Conservation (phyloP, 2,888 invertebrate genomes). For the Spicauda simplicius region DNA sequence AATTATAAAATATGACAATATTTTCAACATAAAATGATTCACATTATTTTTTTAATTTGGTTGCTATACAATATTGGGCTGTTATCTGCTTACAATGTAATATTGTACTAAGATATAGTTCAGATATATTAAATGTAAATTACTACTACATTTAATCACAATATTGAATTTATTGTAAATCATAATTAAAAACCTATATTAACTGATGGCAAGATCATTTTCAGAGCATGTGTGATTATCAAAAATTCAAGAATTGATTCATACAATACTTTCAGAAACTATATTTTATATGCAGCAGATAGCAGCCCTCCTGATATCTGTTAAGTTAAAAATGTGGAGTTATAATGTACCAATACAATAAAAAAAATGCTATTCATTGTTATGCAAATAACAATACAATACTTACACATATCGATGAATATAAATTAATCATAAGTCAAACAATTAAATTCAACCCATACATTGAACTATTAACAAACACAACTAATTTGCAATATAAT, state of each 20-base stretch:
- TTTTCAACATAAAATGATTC: not conserved
- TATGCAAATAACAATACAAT: not conserved
- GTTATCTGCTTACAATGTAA: slow-evolving; percentile 4
- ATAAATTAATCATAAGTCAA: not conserved
- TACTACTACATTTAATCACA: not conserved
- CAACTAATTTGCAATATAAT: slow-evolving; percentile 2
- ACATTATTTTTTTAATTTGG: slow-evolving; percentile 11
- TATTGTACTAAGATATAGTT: not conserved
- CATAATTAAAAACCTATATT: no score
- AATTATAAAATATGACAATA: not conserved
- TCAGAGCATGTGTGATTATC: no score
- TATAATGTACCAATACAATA: slow-evolving; percentile 16
- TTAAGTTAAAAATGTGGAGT: slow-evolving; percentile 11
- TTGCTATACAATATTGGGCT: slow-evolving; percentile 23
- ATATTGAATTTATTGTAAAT: not conserved
- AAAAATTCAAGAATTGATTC: no score
- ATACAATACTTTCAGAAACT: no score
- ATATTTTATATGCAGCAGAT: no score
- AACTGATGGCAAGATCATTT: no score
- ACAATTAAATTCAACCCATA: slow-evolving; percentile 9
- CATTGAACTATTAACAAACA: not conserved
- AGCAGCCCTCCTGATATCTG: slow-evolving; percentile 26
- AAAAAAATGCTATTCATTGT: not conserved
- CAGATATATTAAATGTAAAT: not conserved
- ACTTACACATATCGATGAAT: not conserved